Evolutionary conservation across 2,888 invertebrate species (phyloP), one percentile per base, ranked within the genome.

Genomic region (Philaethria dido): DNA sequence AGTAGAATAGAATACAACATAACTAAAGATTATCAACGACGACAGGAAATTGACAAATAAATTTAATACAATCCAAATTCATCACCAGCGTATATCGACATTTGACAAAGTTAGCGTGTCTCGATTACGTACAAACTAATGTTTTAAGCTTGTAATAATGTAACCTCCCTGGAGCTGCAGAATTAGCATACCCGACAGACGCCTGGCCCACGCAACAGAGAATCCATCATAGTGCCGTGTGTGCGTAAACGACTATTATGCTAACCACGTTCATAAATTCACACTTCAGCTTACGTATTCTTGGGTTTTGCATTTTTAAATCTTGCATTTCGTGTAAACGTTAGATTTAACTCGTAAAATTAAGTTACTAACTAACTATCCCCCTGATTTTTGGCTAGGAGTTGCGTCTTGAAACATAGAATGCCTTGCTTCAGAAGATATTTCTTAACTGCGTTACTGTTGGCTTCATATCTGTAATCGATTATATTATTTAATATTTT

Each of bases 141-240:
- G 80, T 80, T 79, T 79, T 78, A 75, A 78, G 76, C 80, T 78
- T 78, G 84, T 84, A 85, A 82, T 79, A 78, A 80, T 80, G 81
- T 83, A 83, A 80, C 83, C 81, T 76, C 75, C 74, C 73, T 63
- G 73, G 78, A 78, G 79, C 80, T 80, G 80, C 80, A 79, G 83
- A 79, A 90, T 91, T 91, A 89, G 90, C 91, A 91, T 91, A 91
- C 90, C 83, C 75, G 89, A 84, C 81, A 82, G 86, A 85, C 86
- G 77, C 82, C 81, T 75, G 80, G 83, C 90, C 90, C 87, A 89
- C 91, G 89, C 75, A 74, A 77, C 81, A 74, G 78, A 79, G 85
- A 83, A 90, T 91, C 88, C 88, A 85, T 90, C 91, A 91, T 90
- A 88, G 68, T 69, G 68, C 70, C 70, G 62, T 78, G 78, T 78